These are phyloP conservation scores for Callyntrura sp. DNA, from an alignment of 2,888 invertebrate genomes.

Conservation along the genomic window DNA sequence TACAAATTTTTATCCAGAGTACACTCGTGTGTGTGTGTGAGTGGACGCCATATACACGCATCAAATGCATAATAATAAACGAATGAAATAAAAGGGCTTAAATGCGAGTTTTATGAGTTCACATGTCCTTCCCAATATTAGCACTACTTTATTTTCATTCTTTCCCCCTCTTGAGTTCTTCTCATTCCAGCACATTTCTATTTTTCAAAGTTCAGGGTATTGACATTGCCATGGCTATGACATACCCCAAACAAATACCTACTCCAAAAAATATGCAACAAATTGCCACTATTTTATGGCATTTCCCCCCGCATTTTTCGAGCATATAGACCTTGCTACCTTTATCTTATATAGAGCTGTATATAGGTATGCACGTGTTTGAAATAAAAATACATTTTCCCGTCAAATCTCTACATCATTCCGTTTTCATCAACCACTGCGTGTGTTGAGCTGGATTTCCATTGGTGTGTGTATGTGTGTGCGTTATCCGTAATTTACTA, in stretches of 20 bases:
- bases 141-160: constrained; percentile 11
- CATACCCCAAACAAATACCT: background rate
- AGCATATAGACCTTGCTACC: too few species aligned
- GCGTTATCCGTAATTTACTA: background rate
- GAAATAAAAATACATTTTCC: too few species aligned
- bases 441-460: too few species aligned
- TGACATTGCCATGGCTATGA: constrained; percentile 68
- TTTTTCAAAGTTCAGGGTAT: constrained; percentile 66
- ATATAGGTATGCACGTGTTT: too few species aligned
- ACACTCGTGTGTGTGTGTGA: background rate
- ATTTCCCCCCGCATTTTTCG: too few species aligned
- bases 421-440: too few species aligned
- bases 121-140: constrained; percentile 6
- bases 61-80: background rate
- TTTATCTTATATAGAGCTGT: too few species aligned
- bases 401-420: too few species aligned
- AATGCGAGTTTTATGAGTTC: background rate
- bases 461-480: background rate
- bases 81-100: constrained; percentile 23
- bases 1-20: background rate
- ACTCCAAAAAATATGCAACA: constrained; percentile 66
- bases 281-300: constrained; percentile 58
- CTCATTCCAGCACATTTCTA: constrained; percentile 11
- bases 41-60: background rate
- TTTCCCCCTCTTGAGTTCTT: background rate